Conservation (phyloP, 2,113 vertebrate genomes). For the Microtus pennsylvanicus region DNA sequence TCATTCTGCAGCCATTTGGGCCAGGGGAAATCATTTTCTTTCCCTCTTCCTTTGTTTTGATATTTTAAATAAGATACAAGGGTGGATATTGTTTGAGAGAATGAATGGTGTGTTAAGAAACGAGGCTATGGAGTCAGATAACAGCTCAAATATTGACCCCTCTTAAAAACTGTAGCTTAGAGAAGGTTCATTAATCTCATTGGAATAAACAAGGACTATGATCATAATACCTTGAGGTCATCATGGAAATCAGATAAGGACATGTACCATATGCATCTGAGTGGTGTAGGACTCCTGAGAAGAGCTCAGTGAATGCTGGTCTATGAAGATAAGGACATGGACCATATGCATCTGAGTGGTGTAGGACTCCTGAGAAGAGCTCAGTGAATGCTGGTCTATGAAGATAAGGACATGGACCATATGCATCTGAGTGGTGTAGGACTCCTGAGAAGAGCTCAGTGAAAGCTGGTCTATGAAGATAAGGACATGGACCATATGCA, state of each 20-base stretch:
- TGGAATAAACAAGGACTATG: neutral
- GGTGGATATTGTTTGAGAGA: neutral
- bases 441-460: neutral
- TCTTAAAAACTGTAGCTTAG: neutral
- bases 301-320: neutral
- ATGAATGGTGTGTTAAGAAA: neutral
- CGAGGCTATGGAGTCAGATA: neutral
- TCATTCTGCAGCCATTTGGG: neutral
- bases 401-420: neutral
- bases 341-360: neutral
- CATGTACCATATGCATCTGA: neutral
- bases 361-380: neutral
- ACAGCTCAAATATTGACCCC: neutral
- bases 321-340: neutral
- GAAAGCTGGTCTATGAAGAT: neutral
- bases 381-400: neutral
- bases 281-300: neutral
- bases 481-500: neutral
- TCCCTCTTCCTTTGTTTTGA: neutral
- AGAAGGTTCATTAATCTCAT: neutral
- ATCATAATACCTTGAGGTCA: neutral
- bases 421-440: neutral
- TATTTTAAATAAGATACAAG: neutral
- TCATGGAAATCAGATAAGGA: neutral
- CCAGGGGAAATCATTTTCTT: neutral